phyloP scores from a whole-genome alignment of 2,797 vertebrate genomes.

The Oreochromis grahami region DNA sequence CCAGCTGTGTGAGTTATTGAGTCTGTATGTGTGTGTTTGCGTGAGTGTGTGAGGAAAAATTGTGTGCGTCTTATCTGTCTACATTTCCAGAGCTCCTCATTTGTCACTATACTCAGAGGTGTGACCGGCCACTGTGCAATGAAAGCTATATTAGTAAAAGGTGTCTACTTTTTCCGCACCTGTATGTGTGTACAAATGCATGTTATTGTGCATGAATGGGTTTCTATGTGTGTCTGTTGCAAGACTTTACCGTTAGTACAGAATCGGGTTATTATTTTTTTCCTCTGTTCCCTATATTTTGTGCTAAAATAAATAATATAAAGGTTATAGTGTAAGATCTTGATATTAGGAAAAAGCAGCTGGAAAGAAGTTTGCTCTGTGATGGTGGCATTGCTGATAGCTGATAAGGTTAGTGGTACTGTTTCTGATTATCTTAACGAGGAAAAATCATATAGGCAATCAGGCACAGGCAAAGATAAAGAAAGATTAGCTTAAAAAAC shows the following conservation, averaged over 20 bases:
- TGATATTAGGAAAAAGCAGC: neutral
- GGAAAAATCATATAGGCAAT: neutral
- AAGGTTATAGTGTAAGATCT: neutral
- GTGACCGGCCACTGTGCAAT: neutral
- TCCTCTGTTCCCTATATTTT: neutral
- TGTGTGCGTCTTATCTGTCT: conserved; percentile 17
- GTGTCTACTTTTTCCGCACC: neutral
- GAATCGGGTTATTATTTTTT: neutral
- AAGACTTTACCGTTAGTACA: neutral
- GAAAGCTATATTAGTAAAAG: neutral
- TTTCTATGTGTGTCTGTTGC: neutral
- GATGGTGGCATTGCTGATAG: conserved; percentile 2
- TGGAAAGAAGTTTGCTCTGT: neutral
- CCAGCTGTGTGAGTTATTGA: conserved; percentile 22
- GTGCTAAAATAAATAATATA: neutral
- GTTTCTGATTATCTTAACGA: conserved; percentile 6
- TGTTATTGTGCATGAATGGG: neutral
- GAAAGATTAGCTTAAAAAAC: neutral
- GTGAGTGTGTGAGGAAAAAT: neutral
- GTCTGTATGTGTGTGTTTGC: neutral
- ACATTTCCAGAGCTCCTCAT: conserved; percentile 44
- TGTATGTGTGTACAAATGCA: neutral
- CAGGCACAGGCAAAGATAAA: neutral
- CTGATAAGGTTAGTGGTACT: neutral
- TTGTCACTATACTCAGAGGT: conserved; percentile 55